Conservation (phyloP, 2,113 vertebrate genomes). For the Ancistrus triradiatus region DNA sequence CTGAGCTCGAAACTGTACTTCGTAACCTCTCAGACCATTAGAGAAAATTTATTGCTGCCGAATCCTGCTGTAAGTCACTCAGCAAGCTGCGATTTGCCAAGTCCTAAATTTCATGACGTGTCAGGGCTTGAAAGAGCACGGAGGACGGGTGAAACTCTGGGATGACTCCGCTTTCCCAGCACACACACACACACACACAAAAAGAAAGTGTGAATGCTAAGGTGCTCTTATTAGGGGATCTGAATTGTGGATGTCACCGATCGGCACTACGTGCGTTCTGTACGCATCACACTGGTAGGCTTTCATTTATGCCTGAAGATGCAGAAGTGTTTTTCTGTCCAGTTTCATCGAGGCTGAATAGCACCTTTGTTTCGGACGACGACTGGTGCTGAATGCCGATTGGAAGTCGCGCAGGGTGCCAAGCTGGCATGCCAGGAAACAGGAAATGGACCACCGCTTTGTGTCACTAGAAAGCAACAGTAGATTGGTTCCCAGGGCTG, state of each 20-base stretch:
- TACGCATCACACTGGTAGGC: background rate
- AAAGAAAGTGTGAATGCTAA: conserved; percentile 36
- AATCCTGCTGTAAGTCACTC: conserved; percentile 66
- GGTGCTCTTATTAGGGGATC: conserved; percentile 21
- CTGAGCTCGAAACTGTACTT: conserved; percentile 46
- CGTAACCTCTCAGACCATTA: conserved; percentile 65
- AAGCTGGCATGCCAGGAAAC: conserved; percentile 42
- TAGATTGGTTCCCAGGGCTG: conserved; percentile 39
- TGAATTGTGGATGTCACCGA: conserved; percentile 8
- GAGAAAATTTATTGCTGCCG: conserved; percentile 60
- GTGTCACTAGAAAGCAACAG: conserved; percentile 43
- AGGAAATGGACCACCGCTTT: conserved; percentile 46
- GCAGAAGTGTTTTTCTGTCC: background rate
- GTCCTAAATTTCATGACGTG: conserved; percentile 57
- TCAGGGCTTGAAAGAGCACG: conserved; percentile 45
- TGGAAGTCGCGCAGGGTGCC: conserved; percentile 26
- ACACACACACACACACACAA: no score
- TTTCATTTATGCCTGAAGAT: background rate
- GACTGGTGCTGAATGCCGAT: conserved; percentile 22
- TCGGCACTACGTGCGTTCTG: conserved; percentile 4
- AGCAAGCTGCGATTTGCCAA: conserved; percentile 59
- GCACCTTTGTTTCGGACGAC: conserved; percentile 25
- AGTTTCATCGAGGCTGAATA: conserved; percentile 17
- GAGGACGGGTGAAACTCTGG: conserved; percentile 41
- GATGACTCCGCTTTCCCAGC: conserved; percentile 39